These are phyloP conservation scores for Sycon ciliatum DNA, from an alignment of 37 sponge, comb jelly and placozoan species.

Conservation along the genomic window DNA sequence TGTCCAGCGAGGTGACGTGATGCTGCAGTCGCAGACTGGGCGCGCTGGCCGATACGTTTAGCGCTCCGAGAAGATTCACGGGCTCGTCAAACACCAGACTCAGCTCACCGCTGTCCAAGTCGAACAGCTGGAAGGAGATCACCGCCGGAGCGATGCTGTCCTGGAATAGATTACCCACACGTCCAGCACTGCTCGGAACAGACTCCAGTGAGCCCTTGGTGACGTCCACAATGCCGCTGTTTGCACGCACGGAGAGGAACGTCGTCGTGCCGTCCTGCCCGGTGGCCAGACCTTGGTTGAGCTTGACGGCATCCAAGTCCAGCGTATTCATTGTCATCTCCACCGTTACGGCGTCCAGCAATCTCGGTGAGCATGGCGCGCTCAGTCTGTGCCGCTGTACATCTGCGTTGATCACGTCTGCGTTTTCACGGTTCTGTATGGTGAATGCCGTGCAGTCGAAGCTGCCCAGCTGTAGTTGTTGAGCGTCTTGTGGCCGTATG, in stretches of 20 bases:
- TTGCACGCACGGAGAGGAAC: slow-evolving; percentile 11
- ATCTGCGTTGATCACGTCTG: background rate
- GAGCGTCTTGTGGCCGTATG: too few relatives aligned
- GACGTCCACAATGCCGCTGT: slow-evolving; percentile 17
- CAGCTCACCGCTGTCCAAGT: slow-evolving; percentile 49
- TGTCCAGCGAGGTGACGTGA: background rate
- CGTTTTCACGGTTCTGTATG: slow-evolving; percentile 16
- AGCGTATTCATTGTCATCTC: background rate
- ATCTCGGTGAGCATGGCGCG: background rate
- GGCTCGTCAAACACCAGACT: slow-evolving; percentile 57
- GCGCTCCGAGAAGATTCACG: slow-evolving; percentile 28
- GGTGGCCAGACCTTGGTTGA: slow-evolving; percentile 37
- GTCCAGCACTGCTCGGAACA: background rate
- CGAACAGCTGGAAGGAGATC: slow-evolving; percentile 36
- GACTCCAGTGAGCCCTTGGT: background rate
- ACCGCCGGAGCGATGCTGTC: slow-evolving; percentile 53
- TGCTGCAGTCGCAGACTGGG: slow-evolving; percentile 45
- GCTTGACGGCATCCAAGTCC: slow-evolving; percentile 37
- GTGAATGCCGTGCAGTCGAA: slow-evolving; percentile 38
- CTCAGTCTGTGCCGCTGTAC: background rate
- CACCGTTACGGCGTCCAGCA: background rate
- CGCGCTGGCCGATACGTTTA: slow-evolving; percentile 19
- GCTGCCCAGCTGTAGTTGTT: too few relatives aligned
- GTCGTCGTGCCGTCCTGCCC: background rate
- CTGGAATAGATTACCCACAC: slow-evolving; percentile 1